These are phyloP conservation scores for Thera obeliscata DNA, from an alignment of 2,888 invertebrate species.

Conservation along the genomic window DNA sequence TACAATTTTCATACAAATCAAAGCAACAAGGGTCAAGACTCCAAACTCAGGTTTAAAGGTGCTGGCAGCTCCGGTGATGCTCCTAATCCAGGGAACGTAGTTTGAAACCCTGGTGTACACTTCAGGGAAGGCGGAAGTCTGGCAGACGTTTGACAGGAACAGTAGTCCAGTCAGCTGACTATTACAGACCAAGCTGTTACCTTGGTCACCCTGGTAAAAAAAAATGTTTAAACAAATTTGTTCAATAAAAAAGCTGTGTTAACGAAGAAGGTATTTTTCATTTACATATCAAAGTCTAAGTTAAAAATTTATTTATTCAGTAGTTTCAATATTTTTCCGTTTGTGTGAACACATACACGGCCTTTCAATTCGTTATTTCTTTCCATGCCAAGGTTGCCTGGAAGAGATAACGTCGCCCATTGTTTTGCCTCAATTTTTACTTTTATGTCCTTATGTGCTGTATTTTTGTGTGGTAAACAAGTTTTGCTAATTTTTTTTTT, in stretches of 20 bases:
- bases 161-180: constrained; percentile 58
- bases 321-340: too few relatives aligned
- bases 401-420: too few relatives aligned
- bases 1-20: constrained; percentile 46
- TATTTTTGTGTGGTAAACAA: too few relatives aligned
- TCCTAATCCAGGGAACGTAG: constrained; percentile 59
- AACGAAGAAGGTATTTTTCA: too few relatives aligned
- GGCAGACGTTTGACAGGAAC: constrained; percentile 49
- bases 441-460: too few relatives aligned
- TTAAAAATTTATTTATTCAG: too few relatives aligned
- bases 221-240: constrained; percentile 8
- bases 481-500: too few relatives aligned
- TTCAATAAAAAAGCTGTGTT: background rate
- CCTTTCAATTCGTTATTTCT: too few relatives aligned
- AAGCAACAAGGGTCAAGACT: constrained; percentile 45
- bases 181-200: constrained; percentile 57
- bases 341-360: too few relatives aligned
- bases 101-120: constrained; percentile 60
- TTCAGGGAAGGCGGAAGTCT: constrained; percentile 51
- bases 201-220: constrained; percentile 55
- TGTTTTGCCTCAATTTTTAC: too few relatives aligned
- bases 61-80: constrained; percentile 50
- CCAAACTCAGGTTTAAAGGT: constrained; percentile 50
- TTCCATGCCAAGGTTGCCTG: too few relatives aligned
- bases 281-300: too few relatives aligned